Conservation (phyloP, 2,797 vertebrate species). For the Lagorchestes hirsutus region DNA sequence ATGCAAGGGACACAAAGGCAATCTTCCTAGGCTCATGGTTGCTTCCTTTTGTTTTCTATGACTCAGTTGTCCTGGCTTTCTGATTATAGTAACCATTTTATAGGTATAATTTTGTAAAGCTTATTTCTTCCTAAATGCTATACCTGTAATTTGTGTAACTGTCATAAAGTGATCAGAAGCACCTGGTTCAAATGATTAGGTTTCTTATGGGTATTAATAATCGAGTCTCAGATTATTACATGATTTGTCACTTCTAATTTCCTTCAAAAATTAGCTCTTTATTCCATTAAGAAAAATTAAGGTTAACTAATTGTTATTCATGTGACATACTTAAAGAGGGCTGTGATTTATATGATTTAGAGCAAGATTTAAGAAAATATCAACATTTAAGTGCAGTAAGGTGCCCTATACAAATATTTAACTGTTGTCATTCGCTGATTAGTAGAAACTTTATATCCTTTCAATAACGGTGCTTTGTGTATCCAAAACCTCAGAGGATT, state of each 20-base stretch:
- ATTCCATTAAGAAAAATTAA: not conserved
- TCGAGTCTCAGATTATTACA: not conserved
- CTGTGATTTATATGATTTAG: not conserved
- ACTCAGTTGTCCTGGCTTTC: not conserved
- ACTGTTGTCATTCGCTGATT: not conserved
- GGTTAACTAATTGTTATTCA: not conserved
- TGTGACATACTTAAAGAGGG: not conserved
- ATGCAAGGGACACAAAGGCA: not conserved
- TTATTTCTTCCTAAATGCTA: not conserved
- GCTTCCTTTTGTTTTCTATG: not conserved
- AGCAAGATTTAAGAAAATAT: too few species aligned
- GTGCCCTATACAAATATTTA: not conserved
- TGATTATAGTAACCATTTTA: not conserved
- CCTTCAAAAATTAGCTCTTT: not conserved
- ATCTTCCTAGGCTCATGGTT: not conserved
- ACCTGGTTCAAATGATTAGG: not conserved
- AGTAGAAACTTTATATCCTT: not conserved
- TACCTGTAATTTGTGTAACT: not conserved
- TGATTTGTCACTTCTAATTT: not conserved
- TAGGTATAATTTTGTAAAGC: not conserved
- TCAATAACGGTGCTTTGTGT: not conserved
- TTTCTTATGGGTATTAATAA: not conserved
- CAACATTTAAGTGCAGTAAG: not conserved
- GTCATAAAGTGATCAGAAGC: not conserved
- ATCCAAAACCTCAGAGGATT: not conserved